Evolutionary conservation across 2,113 vertebrate species (phyloP), one percentile per base, ranked within the genome.

Genomic region (Lynx canadensis): DNA sequence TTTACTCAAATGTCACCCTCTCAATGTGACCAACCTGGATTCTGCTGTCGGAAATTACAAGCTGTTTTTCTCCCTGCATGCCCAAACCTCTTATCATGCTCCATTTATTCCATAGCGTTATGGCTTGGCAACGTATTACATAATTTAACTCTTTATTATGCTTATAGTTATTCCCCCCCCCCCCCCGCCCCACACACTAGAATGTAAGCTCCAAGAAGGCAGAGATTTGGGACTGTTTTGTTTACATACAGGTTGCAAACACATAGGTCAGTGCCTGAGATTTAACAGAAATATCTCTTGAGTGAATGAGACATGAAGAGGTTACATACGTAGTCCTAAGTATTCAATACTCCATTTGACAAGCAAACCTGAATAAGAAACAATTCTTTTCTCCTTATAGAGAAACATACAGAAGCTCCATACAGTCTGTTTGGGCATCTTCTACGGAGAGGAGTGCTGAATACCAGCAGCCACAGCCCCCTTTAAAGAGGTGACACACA

Each of bases 291-390:
- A 45, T 91, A 57, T 60, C 21, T 89, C 48, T 52, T 93, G 48
- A 95, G 55, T 79, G 21, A 91, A 31, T 38, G 83, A 89, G 33
- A 79, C 45, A 79, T 13, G n/a, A 12, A 48, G 5, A 12, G 14
- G 50, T 45, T 73, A 38, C 25, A 38, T 50, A 31, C 2, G 21
- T 90, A 23, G 36, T 48, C 55, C 6, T 65, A 91, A 55, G 66
- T 78, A n/a, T 48, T 94, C 36, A 68, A 48, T 38, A 89, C 86
- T 23, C 25, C 31, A 83, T 69, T 52, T 92, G 63, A 94, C 57
- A 93, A 91, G 29, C 76, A 73, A 81, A 38, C 23, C 41, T 92
- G 66, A 81, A 76, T 63, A 83, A 84, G 38, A 57, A 97, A 82
- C 45, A n/a, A 2, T 9, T 41, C 23, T 50, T 80, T 91, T 73